phyloP scores from a whole-genome alignment of 2,888 invertebrate genomes.

The Diarsia dahlii region DNA sequence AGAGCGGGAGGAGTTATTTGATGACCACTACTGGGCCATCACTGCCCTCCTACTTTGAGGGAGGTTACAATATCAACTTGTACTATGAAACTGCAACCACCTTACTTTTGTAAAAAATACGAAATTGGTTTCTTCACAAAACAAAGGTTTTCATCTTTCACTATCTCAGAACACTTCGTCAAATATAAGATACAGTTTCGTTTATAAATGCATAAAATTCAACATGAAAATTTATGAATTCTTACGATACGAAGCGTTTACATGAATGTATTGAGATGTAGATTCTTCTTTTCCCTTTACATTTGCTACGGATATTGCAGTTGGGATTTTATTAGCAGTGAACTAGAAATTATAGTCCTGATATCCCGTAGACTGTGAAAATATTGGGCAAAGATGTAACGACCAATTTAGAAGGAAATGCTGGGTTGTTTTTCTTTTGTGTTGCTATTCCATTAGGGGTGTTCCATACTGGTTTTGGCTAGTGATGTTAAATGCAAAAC shows the following conservation, averaged over 20 bases:
- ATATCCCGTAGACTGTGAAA: constrained; percentile 16
- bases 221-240: constrained; percentile 54
- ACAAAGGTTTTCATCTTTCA: not conserved
- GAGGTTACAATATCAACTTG: not conserved
- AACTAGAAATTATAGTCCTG: constrained; percentile 25
- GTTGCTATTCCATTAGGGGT: not conserved
- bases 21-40: no score
- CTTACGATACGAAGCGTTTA: constrained; percentile 31
- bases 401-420: constrained; percentile 8
- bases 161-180: constrained; percentile 5
- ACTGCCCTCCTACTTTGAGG: no score
- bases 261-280: constrained; percentile 54
- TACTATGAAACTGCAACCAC: not conserved
- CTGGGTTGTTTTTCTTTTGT: constrained; percentile 6
- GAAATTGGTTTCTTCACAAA: not conserved
- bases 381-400: constrained; percentile 11
- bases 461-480: not conserved
- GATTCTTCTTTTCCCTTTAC: constrained; percentile 23
- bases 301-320: constrained; percentile 17
- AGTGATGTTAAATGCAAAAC: not conserved
- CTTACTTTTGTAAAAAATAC: not conserved
- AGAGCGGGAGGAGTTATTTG: no score
- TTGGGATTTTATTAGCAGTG: constrained; percentile 30
- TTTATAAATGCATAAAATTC: constrained; percentile 43
- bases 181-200: constrained; percentile 13